phyloP scores from a whole-genome alignment of 2,113 vertebrate species.

The Oreotrochilus melanogaster region DNA sequence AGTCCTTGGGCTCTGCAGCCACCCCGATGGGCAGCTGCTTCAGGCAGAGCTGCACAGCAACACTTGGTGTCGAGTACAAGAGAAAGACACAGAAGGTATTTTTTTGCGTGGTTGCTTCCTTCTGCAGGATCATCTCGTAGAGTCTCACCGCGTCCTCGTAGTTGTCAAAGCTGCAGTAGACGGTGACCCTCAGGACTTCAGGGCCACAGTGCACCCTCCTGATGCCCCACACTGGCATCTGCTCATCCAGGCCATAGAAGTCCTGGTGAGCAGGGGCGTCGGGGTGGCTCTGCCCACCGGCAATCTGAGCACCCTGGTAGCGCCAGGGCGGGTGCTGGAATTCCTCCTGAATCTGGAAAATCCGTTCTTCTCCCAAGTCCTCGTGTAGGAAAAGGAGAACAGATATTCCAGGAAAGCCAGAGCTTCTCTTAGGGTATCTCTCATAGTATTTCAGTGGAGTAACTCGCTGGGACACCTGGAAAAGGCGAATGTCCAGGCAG shows the following conservation, averaged over 20 bases:
- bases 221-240: conserved; percentile 93
- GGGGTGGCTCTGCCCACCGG: conserved; percentile 16
- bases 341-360: conserved; percentile 85
- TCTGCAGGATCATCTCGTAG: conserved; percentile 89
- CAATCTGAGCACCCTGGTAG: conserved; percentile 78
- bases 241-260: conserved; percentile 87
- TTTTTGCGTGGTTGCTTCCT: conserved; percentile 79
- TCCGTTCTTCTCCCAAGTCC: conserved; percentile 85
- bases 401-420: conserved; percentile 86
- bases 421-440: conserved; percentile 51
- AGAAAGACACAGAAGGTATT: conserved; percentile 83
- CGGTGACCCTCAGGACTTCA: conserved; percentile 87
- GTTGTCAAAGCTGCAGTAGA: conserved; percentile 90
- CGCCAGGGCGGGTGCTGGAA: conserved; percentile 90
- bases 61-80: conserved; percentile 59
- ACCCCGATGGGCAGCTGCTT: conserved; percentile 87
- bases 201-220: conserved; percentile 82
- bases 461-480: conserved; percentile 88
- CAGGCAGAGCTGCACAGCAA: conserved; percentile 87
- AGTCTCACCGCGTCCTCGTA: conserved; percentile 89
- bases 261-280: conserved; percentile 79
- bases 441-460: conserved; percentile 70
- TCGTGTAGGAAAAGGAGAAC: conserved; percentile 90
- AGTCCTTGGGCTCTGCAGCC: conserved; percentile 80
- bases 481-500: conserved; percentile 83